phyloP scores from a whole-genome alignment of 2,113 vertebrate genomes.

The Tachysurus fulvidraco region DNA sequence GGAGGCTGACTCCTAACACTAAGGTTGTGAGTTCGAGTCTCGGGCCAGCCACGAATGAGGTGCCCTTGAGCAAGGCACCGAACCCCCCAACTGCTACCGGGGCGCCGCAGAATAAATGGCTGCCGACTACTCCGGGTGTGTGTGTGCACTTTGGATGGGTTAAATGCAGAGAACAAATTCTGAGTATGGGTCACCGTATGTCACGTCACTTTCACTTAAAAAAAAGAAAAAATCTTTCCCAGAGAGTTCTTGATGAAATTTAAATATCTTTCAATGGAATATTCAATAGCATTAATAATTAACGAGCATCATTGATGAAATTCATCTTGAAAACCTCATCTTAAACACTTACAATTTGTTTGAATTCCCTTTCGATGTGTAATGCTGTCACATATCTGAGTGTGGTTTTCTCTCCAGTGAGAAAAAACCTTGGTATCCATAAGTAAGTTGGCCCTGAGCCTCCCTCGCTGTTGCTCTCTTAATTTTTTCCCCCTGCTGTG shows the following conservation, averaged over 20 bases:
- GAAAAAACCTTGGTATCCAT: neutral
- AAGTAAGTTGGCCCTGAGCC: constrained; percentile 8
- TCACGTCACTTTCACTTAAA: no score
- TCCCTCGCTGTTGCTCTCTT: constrained; percentile 33
- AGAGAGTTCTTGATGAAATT: neutral
- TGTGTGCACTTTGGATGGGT: no score
- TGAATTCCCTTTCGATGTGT: neutral
- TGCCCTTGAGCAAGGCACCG: no score
- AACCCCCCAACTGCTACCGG: no score
- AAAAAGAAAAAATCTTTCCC: neutral
- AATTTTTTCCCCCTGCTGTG: constrained; percentile 41
- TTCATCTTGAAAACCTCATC: neutral
- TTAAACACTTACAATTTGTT: neutral
- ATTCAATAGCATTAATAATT: neutral
- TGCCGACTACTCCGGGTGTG: no score
- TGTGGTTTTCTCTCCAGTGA: neutral
- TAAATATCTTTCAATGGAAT: neutral
- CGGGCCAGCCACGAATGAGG: no score
- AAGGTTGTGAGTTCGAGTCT: no score
- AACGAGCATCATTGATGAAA: neutral
- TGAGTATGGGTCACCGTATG: no score
- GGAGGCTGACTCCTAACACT: no score
- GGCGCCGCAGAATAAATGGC: no score
- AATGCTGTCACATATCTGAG: neutral
- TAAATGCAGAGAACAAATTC: no score